Evolutionary conservation across 2,113 vertebrate genomes (phyloP), one percentile per base, ranked within the genome.

Genomic region (Zosterops pallidus): DNA sequence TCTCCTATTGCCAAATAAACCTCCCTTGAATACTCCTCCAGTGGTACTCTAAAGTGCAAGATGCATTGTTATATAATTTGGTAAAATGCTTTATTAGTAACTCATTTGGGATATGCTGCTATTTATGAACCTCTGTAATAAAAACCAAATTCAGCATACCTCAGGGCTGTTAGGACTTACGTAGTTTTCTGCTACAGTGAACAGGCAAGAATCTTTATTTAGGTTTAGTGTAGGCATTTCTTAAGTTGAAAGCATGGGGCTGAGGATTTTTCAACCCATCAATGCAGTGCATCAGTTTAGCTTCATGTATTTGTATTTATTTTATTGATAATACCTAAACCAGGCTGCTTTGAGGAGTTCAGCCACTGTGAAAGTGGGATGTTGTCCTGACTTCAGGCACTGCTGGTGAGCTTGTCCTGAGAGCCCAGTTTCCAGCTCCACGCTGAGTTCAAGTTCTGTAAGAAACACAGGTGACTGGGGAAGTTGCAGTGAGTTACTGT

Each of bases 61-160:
- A 42, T 50, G 26, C 13, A 4, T 59, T 71, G 39, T 46, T 90
- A 50, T 71, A 1, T 83, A 50, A 63, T 72, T 80, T 37, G 13
- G 26, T 42, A 24, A 74, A 94, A 83, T 39, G 35, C 57, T 80
- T 87, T 74, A 57, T 92, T 76, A 81, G 29, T 64, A 87, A 93
- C 53, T 79, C 44, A 70, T 68, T 80, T 83, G 63, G 79, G 52
- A 76, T 84, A 55, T 88, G 67, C 62, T 79, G 47, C 46, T 79
- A 37, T 44, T 92, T 71, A 59, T 64, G 79, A 71, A 62, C 39
- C 21, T 64, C 14, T 70, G 28, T 49, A 67, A 52, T 29, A 26
- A 82, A 67, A 24, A 2, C 41, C 17, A 67, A 65, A 70, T 70
- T 65, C 47, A 20, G 14, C 79, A 11, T 22, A 50, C 23, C 20